Base-by-base conservation (phyloP, 2,797 vertebrate genomes). In the Anabacerthia variegaticeps region DNA sequence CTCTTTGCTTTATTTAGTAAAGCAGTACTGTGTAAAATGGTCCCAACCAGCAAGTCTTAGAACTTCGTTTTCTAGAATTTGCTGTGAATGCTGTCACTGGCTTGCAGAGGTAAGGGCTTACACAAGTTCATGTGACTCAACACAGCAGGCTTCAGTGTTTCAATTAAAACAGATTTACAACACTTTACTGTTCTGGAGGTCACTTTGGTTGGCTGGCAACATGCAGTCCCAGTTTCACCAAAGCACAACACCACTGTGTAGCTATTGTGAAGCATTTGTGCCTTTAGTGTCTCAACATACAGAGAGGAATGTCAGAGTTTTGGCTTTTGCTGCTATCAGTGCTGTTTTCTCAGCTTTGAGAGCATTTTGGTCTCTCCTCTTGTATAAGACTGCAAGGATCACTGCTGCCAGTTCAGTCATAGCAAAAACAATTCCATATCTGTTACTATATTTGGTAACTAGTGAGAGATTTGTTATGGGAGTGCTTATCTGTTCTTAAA, bases 111-210 rank as follows among this genome's bases (percentile, higher is more conserved):
- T 10, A n/a, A 74, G 74, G 52, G 43, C 77, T 92, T 62, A 17
- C 7, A 37, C 19, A 13, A 67, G 68, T 66, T 92, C 26, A 22
- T 37, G 36, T 68, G 79, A 46, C 58, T 92, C 28, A 62, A 23
- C 87, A 58, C 63, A 69, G 67, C 48, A 69, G 66, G 54, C 91
- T 94, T 80, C 46, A 55, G 48, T 41, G 23, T 85, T 91, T 91
- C 73, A 89, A 75, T 94, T 95, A 77, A 68, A 88, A 61, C 22
- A 90, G 76, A 88, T 95, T 95, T 97, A 89, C 39, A 66, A 32
- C 12, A 14, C 22, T 83, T 44, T 48, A 26, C n/a, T 18, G 36
- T 76, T 88, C 62, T 90, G 48, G 36, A 94, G 85, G 90, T 73
- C 51, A n/a, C 30, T 71, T 36, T 81, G 66, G 85, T 87, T 95